Evolutionary conservation across 2,888 invertebrate genomes (phyloP).

Genomic region (Rhimphoctona megacephalus): DNA sequence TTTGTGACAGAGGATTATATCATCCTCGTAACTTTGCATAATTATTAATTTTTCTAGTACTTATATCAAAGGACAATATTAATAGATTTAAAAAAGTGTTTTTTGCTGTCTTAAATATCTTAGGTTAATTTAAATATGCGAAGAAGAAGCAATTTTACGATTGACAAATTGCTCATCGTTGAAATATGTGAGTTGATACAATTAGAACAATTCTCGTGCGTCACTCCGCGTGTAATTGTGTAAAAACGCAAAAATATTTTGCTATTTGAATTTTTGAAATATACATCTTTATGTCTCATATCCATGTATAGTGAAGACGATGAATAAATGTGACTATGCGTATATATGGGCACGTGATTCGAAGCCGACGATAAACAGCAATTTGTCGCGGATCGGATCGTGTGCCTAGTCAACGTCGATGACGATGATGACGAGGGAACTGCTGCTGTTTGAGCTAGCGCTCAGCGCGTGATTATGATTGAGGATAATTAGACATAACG

Average conservation of each 20-base stretch:
- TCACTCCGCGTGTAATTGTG: not conserved
- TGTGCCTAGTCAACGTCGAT: slow-evolving; percentile 47
- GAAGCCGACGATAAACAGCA: slow-evolving; percentile 64
- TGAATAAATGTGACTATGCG: slow-evolving; percentile 11
- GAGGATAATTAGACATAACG: slow-evolving; percentile 73
- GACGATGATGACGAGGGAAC: slow-evolving; percentile 56
- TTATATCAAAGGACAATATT: not conserved
- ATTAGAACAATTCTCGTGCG: not conserved
- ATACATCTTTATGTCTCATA: not conserved
- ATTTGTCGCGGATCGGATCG: slow-evolving; percentile 64
- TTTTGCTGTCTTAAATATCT: not conserved
- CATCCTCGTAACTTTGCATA: not conserved
- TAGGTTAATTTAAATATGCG: not conserved
- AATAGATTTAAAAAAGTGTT: not conserved
- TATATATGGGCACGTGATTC: slow-evolving; percentile 34
- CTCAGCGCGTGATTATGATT: slow-evolving; percentile 75
- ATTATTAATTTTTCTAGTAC: not conserved
- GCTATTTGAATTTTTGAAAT: not conserved
- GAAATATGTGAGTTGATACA: not conserved
- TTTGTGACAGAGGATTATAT: not conserved
- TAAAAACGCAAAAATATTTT: not conserved
- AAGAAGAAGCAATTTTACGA: not conserved
- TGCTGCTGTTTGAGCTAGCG: slow-evolving; percentile 55
- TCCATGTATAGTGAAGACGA: not conserved
- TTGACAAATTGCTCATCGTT: not conserved